Evolutionary conservation across 2,888 invertebrate genomes (phyloP), one percentile per base, ranked within the genome.

Genomic region (Volucella inflata): DNA sequence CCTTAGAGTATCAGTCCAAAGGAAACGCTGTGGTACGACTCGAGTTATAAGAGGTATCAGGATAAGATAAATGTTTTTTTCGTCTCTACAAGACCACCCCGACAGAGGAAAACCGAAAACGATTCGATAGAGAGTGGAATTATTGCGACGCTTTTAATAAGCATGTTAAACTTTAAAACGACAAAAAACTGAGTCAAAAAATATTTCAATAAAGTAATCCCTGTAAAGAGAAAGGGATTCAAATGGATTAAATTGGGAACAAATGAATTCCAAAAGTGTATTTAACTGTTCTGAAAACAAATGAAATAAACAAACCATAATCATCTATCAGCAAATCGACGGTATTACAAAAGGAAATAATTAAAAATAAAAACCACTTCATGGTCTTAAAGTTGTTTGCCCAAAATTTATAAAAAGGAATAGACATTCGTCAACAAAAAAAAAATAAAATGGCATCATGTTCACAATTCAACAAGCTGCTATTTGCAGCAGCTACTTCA

Each of bases 381-480:
- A 17, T 12, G 48, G 12, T 11, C 36, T 2, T 44, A 74, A 60
- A 42, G 36, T 21, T 55, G 3, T 53, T 65, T 36, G 42, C 14
- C 21, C 30, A 40, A 55, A 71, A 71, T 16, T 40, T 8, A 60
- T 30, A 12, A 76, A 55, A 68, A 77, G 68, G 60, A 77, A 30
- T 30, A 30, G 30, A 30, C 30, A 6, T 30, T 30, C 36, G 70
- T 59, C 42, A 44, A 50, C 16, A 50, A 12, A 10, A 48, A 30
- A n/a, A 70, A 55, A 71, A 78, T 53, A 87, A 87, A 81, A 91
- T 91, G 91, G 89, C 91, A 55, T 91, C 91, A 80, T 90, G 91
- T 80, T 88, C 90, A 36, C 88, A 89, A 74, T 89, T 91, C 62
- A 91, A 89, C 72, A 91, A 91, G 87, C 82, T 91, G 77, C 84